Evolutionary conservation across 2,797 vertebrate species (phyloP).

Genomic region (Lemur catta): DNA sequence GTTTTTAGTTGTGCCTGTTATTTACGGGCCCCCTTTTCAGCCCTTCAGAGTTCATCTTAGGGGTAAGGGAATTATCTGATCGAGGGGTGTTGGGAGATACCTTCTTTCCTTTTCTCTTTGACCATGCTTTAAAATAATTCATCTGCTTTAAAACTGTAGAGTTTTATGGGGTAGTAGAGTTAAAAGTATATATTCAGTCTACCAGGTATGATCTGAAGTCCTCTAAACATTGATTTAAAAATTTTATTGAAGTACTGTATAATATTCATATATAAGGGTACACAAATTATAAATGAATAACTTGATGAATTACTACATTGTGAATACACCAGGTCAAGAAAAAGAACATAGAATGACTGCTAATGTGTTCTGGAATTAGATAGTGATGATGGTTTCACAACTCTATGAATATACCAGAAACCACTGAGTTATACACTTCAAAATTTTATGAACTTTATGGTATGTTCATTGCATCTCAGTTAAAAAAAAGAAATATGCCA

Average conservation of each 20-base stretch:
- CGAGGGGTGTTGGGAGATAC: background rate
- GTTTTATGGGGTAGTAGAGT: background rate
- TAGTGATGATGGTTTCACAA: background rate
- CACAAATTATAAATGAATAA: background rate
- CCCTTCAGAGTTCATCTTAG: background rate
- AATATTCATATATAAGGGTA: background rate
- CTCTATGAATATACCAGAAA: background rate
- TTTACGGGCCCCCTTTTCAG: background rate
- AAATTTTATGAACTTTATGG: background rate
- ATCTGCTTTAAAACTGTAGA: background rate
- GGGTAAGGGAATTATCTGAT: background rate
- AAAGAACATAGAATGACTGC: background rate
- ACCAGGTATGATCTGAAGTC: background rate
- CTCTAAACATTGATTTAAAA: background rate
- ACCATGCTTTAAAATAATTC: conserved; percentile 13
- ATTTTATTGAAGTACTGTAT: background rate
- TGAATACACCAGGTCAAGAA: background rate
- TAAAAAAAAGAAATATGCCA: background rate
- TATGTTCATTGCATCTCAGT: background rate
- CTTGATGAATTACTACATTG: conserved; percentile 20
- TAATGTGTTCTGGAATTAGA: background rate
- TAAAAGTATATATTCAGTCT: background rate
- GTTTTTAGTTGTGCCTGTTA: conserved; percentile 13
- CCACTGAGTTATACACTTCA: background rate
- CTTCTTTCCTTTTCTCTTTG: background rate